A percentile compares a stretch with the other conserved stretches of the same genome.
Evolutionary conservation across 2,113 vertebrate species (phyloP).

Genomic region (Pygathrix nemaeus): DNA sequence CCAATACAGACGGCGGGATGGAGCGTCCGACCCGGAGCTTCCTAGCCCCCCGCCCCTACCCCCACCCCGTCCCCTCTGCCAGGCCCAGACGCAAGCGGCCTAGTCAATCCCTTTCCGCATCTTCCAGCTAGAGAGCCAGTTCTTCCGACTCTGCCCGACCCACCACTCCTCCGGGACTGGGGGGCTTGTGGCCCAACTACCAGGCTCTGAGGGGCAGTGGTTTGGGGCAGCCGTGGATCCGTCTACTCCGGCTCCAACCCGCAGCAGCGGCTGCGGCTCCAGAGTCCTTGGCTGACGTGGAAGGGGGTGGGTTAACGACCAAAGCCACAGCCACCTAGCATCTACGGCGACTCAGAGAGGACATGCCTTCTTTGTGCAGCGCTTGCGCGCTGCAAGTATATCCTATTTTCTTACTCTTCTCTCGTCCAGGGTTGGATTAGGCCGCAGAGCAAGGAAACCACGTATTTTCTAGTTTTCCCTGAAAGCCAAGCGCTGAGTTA

Average conservation of each 20-base stretch:
- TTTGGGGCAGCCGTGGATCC: neutral
- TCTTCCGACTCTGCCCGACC: neutral
- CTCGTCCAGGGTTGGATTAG: rapidly evolving
- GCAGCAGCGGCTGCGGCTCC: neutral
- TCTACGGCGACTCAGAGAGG: slow-evolving; percentile 79
- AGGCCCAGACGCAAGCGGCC: slow-evolving; percentile 58
- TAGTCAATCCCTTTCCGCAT: neutral
- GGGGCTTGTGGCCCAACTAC: neutral
- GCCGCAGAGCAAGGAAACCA: neutral
- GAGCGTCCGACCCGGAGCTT: neutral
- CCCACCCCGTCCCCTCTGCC: neutral
- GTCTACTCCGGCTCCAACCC: neutral
- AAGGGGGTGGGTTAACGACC: slow-evolving; percentile 49
- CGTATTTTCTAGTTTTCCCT: neutral
- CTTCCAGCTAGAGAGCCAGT: neutral
- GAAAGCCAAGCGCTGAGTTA: neutral
- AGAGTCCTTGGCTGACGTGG: slow-evolving; percentile 85
- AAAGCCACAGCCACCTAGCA: slow-evolving; percentile 60
- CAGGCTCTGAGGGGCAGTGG: slow-evolving; percentile 41
- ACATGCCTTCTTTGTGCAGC: slow-evolving; percentile 50
- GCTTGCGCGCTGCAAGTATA: neutral
- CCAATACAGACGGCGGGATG: rapidly evolving
- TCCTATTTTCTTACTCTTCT: neutral
- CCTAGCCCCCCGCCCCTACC: neutral
- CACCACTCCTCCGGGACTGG: neutral